A percentile compares a stretch with the other conserved stretches of the same genome.
Conservation (phyloP, 1,140 invertebrate species). For the Drosophila busckii region DNA sequence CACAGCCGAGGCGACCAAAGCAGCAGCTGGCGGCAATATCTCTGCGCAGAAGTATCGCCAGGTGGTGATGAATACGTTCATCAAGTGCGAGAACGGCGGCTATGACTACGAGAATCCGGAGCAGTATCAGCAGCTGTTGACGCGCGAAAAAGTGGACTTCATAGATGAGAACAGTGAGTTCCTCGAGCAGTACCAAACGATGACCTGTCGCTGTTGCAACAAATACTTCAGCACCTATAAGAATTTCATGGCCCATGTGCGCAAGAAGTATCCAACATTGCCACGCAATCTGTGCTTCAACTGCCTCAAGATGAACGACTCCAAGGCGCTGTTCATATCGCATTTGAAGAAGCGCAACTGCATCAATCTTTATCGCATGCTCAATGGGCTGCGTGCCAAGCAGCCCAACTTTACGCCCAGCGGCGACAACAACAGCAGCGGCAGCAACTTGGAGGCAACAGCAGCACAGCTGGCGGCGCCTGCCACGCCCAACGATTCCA, state of each 20-base stretch:
- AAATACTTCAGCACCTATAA: conserved; percentile 74
- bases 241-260: conserved; percentile 78
- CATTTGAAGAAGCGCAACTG: conserved; percentile 78
- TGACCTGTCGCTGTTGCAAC: conserved; percentile 76
- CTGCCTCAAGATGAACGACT: conserved; percentile 77
- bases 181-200: conserved; percentile 75
- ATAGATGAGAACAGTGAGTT: conserved; percentile 74
- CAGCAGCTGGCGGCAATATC: conserved; percentile 57
- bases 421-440: neutral
- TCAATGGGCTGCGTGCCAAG: conserved; percentile 54
- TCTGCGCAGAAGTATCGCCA: conserved; percentile 67
- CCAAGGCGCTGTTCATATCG: conserved; percentile 76
- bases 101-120: conserved; percentile 76
- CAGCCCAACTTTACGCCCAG: conserved; percentile 24
- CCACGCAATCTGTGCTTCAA: conserved; percentile 77
- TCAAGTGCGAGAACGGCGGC: conserved; percentile 65
- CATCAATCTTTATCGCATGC: conserved; percentile 69
- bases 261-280: conserved; percentile 73
- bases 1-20: conserved; percentile 44
- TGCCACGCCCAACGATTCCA: conserved; percentile 5
- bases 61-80: conserved; percentile 71
- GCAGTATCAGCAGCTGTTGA: conserved; percentile 66
- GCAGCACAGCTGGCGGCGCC: neutral
- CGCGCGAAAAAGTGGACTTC: conserved; percentile 69
- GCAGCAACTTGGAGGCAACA: neutral